These are phyloP conservation scores for Hemicrepidius hirtus DNA, from an alignment of 2,888 invertebrate genomes.

Conservation along the genomic window DNA sequence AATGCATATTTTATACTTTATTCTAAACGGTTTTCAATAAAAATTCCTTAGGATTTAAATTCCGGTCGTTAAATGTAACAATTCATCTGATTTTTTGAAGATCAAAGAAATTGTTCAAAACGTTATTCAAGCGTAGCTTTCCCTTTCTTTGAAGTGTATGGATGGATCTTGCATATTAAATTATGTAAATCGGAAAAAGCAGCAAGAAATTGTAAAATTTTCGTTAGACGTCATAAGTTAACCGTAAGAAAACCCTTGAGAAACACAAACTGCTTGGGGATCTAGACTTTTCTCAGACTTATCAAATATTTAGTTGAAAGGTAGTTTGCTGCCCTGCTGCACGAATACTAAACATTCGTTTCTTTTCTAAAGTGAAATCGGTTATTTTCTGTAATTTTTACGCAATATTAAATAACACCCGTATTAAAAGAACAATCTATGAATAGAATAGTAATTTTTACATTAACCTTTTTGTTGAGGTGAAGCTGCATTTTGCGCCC, in stretches of 20 bases:
- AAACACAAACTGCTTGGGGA: neutral
- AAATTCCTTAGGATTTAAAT: neutral
- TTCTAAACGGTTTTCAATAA: too few relatives aligned
- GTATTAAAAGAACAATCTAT: slow-evolving; percentile 3
- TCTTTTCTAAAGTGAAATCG: slow-evolving; percentile 20
- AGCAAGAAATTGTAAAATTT: neutral
- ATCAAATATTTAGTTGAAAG: slow-evolving; percentile 8
- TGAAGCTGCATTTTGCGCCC: slow-evolving; percentile 23
- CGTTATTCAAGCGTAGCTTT: neutral
- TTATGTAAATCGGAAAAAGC: slow-evolving; percentile 13
- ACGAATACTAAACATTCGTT: slow-evolving; percentile 4
- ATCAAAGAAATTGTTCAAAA: slow-evolving; percentile 3
- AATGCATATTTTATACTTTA: too few relatives aligned
- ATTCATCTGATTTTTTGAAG: slow-evolving; percentile 12
- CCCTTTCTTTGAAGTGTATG: neutral
- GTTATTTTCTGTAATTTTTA: neutral
- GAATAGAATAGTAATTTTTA: slow-evolving; percentile 21
- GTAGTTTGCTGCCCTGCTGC: neutral
- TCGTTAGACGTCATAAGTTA: neutral
- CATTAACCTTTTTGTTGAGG: slow-evolving; percentile 21
- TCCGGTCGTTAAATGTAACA: neutral
- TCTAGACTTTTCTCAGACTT: neutral
- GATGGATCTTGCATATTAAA: neutral
- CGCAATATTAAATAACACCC: slow-evolving; percentile 24
- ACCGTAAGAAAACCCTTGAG: neutral